These are phyloP conservation scores for Anoplopoma fimbria DNA, from an alignment of 2,113 vertebrate genomes.

Conservation along the genomic window DNA sequence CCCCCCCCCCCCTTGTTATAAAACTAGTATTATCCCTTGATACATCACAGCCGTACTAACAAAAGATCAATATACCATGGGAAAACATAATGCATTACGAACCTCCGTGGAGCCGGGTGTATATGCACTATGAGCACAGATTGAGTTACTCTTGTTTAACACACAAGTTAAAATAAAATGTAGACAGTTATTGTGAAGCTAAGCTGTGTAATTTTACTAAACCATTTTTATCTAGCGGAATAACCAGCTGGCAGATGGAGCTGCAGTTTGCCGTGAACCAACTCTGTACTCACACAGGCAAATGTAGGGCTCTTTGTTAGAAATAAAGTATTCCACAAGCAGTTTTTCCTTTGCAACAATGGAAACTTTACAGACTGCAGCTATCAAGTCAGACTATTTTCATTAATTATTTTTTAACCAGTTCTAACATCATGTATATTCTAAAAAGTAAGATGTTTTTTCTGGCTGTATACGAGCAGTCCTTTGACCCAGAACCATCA, in stretches of 20 bases:
- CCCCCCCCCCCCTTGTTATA: neutral
- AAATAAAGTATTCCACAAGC: neutral
- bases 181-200: neutral
- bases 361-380: no score
- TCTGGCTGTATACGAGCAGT: neutral
- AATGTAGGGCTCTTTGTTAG: neutral
- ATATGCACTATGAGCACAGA: constrained; percentile 6
- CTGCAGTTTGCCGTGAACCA: neutral
- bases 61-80: constrained; percentile 31
- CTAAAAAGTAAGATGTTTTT: neutral
- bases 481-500: constrained; percentile 23
- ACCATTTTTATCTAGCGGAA: neutral
- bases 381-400: neutral
- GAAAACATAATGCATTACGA: constrained; percentile 44
- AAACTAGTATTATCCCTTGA: constrained; percentile 18
- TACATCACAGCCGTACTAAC: constrained; percentile 7
- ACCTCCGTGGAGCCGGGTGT: neutral
- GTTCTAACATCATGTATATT: neutral
- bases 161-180: neutral
- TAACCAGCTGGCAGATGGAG: neutral
- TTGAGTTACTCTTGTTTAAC: constrained; percentile 15
- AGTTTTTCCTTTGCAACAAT: neutral
- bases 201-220: constrained; percentile 6
- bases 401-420: neutral
- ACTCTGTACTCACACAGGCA: neutral